A percentile compares a stretch with the other conserved stretches of the same genome.
Conservation (phyloP, 2,888 invertebrate genomes). For the Rhingia campestris region DNA sequence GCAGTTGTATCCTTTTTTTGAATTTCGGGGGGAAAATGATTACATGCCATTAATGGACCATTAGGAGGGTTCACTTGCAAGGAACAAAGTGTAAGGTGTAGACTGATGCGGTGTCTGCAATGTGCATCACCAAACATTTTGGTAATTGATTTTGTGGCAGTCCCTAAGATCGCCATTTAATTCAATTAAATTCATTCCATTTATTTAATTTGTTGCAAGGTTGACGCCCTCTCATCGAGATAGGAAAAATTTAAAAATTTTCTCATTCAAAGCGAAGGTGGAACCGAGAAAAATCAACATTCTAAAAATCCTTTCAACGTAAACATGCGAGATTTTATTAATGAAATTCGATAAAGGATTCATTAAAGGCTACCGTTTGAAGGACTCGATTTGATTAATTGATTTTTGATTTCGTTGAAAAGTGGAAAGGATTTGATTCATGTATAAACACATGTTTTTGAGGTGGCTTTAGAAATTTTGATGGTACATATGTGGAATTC, state of each 20-base stretch:
- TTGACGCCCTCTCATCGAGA: slow-evolving; percentile 16
- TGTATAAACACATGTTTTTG: background rate
- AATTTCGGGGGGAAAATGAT: slow-evolving; percentile 60
- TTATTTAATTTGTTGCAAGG: slow-evolving; percentile 42
- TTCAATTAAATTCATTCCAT: slow-evolving; percentile 9
- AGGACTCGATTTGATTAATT: slow-evolving; percentile 51
- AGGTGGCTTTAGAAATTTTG: background rate
- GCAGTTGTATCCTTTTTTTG: slow-evolving; percentile 36
- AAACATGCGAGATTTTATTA: slow-evolving; percentile 38
- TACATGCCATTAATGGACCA: slow-evolving; percentile 69
- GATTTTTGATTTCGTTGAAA: slow-evolving; percentile 28
- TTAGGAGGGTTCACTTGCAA: slow-evolving; percentile 51
- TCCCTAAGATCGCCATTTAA: slow-evolving; percentile 39
- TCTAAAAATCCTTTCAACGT: slow-evolving; percentile 50
- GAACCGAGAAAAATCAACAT: slow-evolving; percentile 68
- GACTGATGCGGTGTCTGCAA: background rate
- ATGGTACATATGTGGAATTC: too few relatives aligned
- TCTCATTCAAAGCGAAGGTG: slow-evolving; percentile 34
- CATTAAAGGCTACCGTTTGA: slow-evolving; percentile 58
- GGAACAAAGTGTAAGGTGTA: slow-evolving; percentile 36
- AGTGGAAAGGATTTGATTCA: slow-evolving; percentile 1
- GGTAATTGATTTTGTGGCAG: slow-evolving; percentile 63
- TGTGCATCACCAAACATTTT: slow-evolving; percentile 34
- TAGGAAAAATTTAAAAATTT: slow-evolving; percentile 18
- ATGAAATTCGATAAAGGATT: slow-evolving; percentile 48